A percentile compares a stretch with the other conserved stretches of the same genome.
Conservation (phyloP, 2,888 invertebrate species). For the Trilocha varians region DNA sequence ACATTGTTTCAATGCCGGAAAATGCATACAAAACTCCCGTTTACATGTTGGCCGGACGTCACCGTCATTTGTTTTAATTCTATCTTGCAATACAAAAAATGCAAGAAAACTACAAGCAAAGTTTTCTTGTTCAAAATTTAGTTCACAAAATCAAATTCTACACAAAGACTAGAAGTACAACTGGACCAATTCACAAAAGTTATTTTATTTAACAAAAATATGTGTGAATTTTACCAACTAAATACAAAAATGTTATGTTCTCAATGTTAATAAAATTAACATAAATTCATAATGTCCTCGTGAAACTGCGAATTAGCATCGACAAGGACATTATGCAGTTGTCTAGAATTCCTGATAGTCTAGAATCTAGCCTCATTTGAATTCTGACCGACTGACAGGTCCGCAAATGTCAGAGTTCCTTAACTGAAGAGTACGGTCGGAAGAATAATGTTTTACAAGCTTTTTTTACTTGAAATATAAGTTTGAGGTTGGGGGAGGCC, state of each 20-base stretch:
- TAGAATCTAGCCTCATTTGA: slow-evolving; percentile 12
- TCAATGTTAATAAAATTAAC: neutral
- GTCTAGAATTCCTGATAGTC: slow-evolving; percentile 15
- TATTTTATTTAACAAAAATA: no score
- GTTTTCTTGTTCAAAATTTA: no score
- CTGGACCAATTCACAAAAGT: no score
- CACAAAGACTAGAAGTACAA: no score
- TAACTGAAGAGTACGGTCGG: neutral
- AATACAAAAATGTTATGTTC: neutral
- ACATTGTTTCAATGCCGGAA: no score
- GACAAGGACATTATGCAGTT: slow-evolving; percentile 21
- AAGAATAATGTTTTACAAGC: neutral
- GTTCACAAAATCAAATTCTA: no score
- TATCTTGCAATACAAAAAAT: no score
- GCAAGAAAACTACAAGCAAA: no score
- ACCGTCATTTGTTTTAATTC: no score
- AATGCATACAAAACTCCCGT: no score
- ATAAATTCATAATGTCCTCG: neutral
- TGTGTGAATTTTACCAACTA: neutral
- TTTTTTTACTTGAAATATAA: neutral
- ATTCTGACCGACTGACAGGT: slow-evolving; percentile 13
- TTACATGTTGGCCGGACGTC: no score
- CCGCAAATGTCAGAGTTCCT: slow-evolving; percentile 13
- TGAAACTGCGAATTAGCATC: neutral
- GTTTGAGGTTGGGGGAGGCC: no score